Evolutionary conservation across 2,888 invertebrate species (phyloP).

Genomic region (Agrenia bidenticulata): DNA sequence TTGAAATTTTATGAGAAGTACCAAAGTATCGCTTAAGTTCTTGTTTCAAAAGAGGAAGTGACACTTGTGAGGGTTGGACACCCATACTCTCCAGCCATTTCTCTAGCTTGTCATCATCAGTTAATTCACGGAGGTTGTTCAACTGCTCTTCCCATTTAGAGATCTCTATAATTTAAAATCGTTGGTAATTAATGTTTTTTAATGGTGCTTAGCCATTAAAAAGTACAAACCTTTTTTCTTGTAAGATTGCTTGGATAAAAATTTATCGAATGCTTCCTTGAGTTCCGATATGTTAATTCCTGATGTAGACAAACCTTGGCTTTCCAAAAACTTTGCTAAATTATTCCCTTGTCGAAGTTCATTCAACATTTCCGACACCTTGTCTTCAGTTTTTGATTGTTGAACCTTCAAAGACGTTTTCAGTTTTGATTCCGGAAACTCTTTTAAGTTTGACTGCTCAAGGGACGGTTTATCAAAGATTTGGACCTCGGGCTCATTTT

Average conservation of each 20-base stretch:
- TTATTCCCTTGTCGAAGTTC: slow-evolving; percentile 33
- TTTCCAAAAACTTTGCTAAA: slow-evolving; percentile 34
- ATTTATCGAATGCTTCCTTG: slow-evolving; percentile 17
- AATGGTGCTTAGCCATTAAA: too few species aligned
- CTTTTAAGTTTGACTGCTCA: background rate
- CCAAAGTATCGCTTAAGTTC: slow-evolving; percentile 33
- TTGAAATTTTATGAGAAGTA: background rate
- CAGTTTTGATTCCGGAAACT: background rate
- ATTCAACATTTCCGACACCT: slow-evolving; percentile 24
- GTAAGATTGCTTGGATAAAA: slow-evolving; percentile 9
- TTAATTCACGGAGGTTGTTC: slow-evolving; percentile 15
- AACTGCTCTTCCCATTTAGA: slow-evolving; percentile 33
- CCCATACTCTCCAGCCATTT: slow-evolving; percentile 39
- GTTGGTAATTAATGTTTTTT: background rate
- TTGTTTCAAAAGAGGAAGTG: slow-evolving; percentile 23
- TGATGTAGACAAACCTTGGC: slow-evolving; percentile 26
- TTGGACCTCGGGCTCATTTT: background rate
- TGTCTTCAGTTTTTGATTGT: background rate
- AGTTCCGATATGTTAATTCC: slow-evolving; percentile 15
- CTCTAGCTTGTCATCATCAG: slow-evolving; percentile 30
- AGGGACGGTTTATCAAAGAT: background rate
- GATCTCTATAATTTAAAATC: slow-evolving; percentile 12
- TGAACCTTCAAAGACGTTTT: background rate
- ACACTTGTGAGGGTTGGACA: slow-evolving; percentile 21
- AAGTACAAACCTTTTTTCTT: slow-evolving; percentile 4